Conservation (phyloP, 2,888 invertebrate genomes). For the Sclerodermus sp. region DNA sequence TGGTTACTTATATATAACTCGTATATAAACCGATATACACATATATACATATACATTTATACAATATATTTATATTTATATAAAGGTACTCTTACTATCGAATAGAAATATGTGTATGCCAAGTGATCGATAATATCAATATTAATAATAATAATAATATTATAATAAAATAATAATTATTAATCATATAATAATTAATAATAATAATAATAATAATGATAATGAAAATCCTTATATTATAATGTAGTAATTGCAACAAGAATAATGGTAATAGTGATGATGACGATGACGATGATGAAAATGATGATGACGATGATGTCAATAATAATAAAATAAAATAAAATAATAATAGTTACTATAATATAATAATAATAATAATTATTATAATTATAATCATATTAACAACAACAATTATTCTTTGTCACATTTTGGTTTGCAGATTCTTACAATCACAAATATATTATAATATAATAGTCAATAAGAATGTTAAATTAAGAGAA, state of each 20-base stretch:
- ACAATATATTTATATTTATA: conserved; percentile 31
- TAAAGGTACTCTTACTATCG: conserved; percentile 51
- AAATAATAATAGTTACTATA: conserved; percentile 26
- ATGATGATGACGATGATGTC: too few relatives aligned
- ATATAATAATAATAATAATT: conserved; percentile 25
- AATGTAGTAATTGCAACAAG: conserved; percentile 23
- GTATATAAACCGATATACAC: conserved; percentile 41
- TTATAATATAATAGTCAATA: conserved; percentile 55
- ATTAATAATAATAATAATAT: conserved; percentile 42
- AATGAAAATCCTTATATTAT: conserved; percentile 35
- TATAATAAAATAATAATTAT: conserved; percentile 47
- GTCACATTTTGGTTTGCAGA: conserved; percentile 58
- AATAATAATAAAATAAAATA: conserved; percentile 32
- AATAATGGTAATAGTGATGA: conserved; percentile 55
- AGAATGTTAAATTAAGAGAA: conserved; percentile 53
- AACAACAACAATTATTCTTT: conserved; percentile 58
- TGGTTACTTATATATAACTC: conserved; percentile 48
- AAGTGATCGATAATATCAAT: conserved; percentile 53
- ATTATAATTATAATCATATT: conserved; percentile 56
- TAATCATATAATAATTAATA: conserved; percentile 35
- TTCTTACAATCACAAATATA: conserved; percentile 59
- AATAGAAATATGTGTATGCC: conserved; percentile 54
- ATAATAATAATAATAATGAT: conserved; percentile 37
- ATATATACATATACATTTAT: conserved; percentile 38
- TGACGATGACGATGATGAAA: conserved; percentile 57